Evolutionary conservation across 2,888 invertebrate genomes (phyloP).

Genomic region (Epistrophella euchroma): DNA sequence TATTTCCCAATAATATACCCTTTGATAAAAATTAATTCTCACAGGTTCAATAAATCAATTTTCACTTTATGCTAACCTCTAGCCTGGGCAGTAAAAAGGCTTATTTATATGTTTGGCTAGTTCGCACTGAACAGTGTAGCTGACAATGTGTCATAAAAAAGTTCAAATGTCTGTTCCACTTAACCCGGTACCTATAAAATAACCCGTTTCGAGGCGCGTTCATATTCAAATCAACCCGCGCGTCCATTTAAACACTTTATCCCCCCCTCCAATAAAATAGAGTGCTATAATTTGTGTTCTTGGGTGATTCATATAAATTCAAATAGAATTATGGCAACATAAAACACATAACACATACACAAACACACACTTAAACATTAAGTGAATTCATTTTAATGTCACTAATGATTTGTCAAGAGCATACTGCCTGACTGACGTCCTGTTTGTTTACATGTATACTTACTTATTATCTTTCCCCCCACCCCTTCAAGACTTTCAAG

Average conservation of each 20-base stretch:
- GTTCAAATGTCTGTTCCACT: conserved; percentile 50
- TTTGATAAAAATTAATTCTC: not conserved
- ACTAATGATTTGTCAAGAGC: conserved; percentile 73
- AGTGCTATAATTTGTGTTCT: conserved; percentile 70
- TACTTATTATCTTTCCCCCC: conserved; percentile 64
- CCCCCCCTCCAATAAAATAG: conserved; percentile 70
- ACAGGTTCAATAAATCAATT: conserved; percentile 1
- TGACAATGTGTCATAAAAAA: conserved; percentile 72
- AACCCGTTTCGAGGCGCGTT: conserved; percentile 6
- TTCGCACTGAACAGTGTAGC: conserved; percentile 38
- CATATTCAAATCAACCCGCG: conserved; percentile 61
- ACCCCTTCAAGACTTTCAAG: too few species aligned
- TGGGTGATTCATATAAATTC: conserved; percentile 69
- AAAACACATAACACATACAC: conserved; percentile 29
- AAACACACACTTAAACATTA: not conserved
- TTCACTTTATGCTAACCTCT: not conserved
- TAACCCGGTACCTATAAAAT: conserved; percentile 16
- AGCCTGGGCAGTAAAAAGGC: conserved; percentile 36
- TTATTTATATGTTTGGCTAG: not conserved
- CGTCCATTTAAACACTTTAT: conserved; percentile 62
- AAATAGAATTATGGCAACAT: conserved; percentile 65
- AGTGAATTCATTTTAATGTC: conserved; percentile 64
- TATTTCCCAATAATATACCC: not conserved
- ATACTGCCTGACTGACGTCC: conserved; percentile 41
- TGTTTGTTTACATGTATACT: conserved; percentile 29